A percentile compares a stretch with the other conserved stretches of the same genome.
Evolutionary conservation across 2,888 invertebrate species (phyloP).

Genomic region (Cephus pulcher): DNA sequence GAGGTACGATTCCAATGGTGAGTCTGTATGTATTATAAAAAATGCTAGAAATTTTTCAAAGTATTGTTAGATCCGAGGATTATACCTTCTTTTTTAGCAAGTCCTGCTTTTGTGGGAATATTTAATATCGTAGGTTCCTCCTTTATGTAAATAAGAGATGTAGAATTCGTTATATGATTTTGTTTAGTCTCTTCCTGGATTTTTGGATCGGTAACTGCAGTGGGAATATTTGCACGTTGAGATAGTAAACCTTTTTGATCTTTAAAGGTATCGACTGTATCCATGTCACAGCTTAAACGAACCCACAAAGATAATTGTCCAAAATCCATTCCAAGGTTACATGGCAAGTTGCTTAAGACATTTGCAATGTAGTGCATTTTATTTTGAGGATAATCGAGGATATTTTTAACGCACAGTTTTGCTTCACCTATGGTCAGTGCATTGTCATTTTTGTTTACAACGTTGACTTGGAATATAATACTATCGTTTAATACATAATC

Average conservation of each 20-base stretch:
- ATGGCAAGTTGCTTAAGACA: slow-evolving; percentile 39
- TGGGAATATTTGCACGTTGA: neutral
- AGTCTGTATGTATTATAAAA: neutral
- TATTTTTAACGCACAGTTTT: slow-evolving; percentile 48
- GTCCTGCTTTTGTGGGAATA: neutral
- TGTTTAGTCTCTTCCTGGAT: neutral
- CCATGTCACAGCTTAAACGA: slow-evolving; percentile 46
- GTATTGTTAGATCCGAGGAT: neutral
- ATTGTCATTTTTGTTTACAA: slow-evolving; percentile 29
- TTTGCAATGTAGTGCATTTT: slow-evolving; percentile 50
- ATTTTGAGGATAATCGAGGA: slow-evolving; percentile 55
- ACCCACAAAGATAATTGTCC: slow-evolving; percentile 56
- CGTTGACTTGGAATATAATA: slow-evolving; percentile 44
- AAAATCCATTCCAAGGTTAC: slow-evolving; percentile 35
- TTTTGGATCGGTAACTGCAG: neutral
- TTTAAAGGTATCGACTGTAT: slow-evolving; percentile 45
- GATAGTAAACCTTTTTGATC: slow-evolving; percentile 23
- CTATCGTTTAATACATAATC: slow-evolving; percentile 36
- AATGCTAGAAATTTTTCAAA: neutral
- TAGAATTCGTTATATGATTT: neutral
- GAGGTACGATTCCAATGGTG: neutral
- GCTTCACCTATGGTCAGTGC: slow-evolving; percentile 41
- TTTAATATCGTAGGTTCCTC: neutral
- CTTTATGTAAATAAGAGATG: neutral
- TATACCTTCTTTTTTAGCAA: neutral